These are phyloP conservation scores for Anastrepha obliqua DNA, from an alignment of 1,140 invertebrate genomes.

Conservation along the genomic window DNA sequence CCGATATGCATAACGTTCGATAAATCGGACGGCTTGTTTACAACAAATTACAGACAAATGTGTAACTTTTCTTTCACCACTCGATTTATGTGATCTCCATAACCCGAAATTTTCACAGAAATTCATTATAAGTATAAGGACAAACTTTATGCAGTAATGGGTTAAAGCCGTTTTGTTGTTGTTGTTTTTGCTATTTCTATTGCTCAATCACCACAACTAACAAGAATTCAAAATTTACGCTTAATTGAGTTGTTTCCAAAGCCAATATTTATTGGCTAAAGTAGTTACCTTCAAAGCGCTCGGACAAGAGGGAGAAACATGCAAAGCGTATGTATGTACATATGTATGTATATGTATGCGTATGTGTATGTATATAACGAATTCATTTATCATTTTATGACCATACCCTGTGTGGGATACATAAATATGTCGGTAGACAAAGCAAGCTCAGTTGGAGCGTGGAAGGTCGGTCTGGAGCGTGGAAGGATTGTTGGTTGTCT, in stretches of 20 bases:
- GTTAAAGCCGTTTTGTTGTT: background rate
- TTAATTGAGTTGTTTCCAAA: slow-evolving; percentile 40
- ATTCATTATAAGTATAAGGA: too few species aligned
- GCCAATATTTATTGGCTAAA: slow-evolving; percentile 7
- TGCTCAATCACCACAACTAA: slow-evolving; percentile 2
- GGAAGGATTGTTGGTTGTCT: background rate
- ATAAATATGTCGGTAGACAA: background rate
- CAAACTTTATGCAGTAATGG: too few species aligned
- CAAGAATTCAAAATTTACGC: slow-evolving; percentile 26
- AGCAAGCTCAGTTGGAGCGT: background rate
- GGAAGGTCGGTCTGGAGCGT: background rate
- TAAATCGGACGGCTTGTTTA: too few species aligned
- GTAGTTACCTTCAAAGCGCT: background rate
- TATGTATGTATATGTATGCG: background rate
- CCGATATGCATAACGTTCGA: too few species aligned
- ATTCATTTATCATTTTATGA: slow-evolving; percentile 34
- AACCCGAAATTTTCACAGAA: too few species aligned
- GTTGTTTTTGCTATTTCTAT: slow-evolving; percentile 36
- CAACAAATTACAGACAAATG: too few species aligned
- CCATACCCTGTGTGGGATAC: background rate
- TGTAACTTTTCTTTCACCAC: too few species aligned
- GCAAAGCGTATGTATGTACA: background rate
- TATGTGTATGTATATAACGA: background rate
- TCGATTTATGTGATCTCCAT: too few species aligned
- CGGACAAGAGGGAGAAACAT: background rate